A percentile compares a stretch with the other conserved stretches of the same genome.
Evolutionary conservation across 2,797 vertebrate species (phyloP).

Genomic region (Erethizon dorsatum): DNA sequence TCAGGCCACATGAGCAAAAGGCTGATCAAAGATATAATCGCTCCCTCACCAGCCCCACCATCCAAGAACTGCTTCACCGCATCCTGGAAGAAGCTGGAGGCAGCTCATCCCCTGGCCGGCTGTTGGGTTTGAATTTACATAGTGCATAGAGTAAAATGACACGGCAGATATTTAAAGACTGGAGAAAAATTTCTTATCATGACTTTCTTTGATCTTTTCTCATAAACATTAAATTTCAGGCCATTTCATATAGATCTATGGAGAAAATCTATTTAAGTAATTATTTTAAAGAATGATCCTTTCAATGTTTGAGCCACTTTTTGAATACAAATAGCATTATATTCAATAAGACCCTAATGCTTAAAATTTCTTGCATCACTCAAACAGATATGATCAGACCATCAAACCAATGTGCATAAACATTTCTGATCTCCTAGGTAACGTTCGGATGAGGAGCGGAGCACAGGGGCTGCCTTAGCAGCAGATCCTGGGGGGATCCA

Average conservation of each 20-base stretch:
- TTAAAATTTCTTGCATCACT: slow-evolving; percentile 71
- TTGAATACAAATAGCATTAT: slow-evolving; percentile 60
- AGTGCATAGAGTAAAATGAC: neutral
- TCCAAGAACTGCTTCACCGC: neutral
- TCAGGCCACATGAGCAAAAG: neutral
- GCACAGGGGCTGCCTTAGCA: slow-evolving; percentile 10
- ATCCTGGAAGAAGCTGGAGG: neutral
- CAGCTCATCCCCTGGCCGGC: neutral
- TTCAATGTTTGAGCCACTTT: slow-evolving; percentile 32
- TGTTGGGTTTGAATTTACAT: neutral
- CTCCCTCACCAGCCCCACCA: neutral
- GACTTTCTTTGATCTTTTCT: slow-evolving; percentile 46
- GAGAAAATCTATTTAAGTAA: slow-evolving; percentile 56
- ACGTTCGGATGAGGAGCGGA: neutral
- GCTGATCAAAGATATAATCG: neutral
- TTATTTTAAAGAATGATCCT: slow-evolving; percentile 23
- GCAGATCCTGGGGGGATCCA: neutral
- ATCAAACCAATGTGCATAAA: slow-evolving; percentile 50
- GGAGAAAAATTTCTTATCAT: neutral
- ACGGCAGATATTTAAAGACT: neutral
- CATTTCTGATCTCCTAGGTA: slow-evolving; percentile 61
- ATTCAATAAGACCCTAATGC: neutral
- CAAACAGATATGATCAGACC: slow-evolving; percentile 65
- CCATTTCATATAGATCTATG: neutral
- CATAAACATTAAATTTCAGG: neutral